A percentile compares a stretch with the other conserved stretches of the same genome.
Conservation (phyloP, 2,888 invertebrate species). For the Chrysodeixis includens region DNA sequence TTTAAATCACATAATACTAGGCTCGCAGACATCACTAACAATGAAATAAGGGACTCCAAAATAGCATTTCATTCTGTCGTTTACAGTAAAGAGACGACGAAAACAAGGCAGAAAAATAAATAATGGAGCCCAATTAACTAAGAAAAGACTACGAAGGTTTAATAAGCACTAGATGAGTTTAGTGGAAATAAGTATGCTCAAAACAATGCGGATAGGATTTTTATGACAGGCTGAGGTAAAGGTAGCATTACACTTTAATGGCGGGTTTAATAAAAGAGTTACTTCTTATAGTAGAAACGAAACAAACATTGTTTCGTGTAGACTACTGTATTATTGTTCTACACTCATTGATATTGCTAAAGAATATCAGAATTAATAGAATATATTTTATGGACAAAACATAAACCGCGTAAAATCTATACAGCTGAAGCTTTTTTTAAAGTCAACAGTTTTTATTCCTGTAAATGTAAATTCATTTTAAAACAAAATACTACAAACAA, state of each 20-base stretch:
- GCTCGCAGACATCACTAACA: conserved; percentile 52
- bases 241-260: neutral
- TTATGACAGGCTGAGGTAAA: neutral
- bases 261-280: neutral
- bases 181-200: conserved; percentile 1
- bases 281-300: neutral
- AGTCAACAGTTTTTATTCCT: too few species aligned
- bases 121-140: conserved; percentile 79
- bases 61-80: conserved; percentile 71
- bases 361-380: too few species aligned
- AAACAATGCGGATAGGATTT: neutral
- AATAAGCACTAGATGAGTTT: conserved; percentile 41
- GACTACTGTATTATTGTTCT: too few species aligned
- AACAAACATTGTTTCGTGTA: neutral
- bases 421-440: too few species aligned
- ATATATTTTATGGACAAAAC: too few species aligned
- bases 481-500: neutral
- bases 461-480: too few species aligned
- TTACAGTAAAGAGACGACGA: conserved; percentile 68
- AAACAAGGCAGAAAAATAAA: conserved; percentile 75
- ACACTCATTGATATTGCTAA: too few species aligned
- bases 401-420: too few species aligned
- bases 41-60: conserved; percentile 64
- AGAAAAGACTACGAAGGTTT: conserved; percentile 62
- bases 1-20: conserved; percentile 34